A percentile compares a stretch with the other conserved stretches of the same genome.
These are phyloP conservation scores for Picus viridis DNA, from an alignment of 2,797 vertebrate genomes.

Conservation along the genomic window DNA sequence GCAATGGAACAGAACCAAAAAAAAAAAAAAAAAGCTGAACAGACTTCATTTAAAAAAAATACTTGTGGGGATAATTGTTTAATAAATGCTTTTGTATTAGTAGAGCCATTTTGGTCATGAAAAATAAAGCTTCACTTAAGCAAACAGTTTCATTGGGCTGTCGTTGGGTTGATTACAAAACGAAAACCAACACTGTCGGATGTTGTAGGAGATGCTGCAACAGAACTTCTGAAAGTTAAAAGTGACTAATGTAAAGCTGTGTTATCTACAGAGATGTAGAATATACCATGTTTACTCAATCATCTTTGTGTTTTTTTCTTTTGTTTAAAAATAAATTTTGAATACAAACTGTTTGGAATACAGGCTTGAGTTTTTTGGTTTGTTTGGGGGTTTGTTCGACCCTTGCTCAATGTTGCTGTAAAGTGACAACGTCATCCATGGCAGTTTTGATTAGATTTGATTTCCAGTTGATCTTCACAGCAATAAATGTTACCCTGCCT, in stretches of 20 bases:
- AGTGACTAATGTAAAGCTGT: slow-evolving; percentile 70
- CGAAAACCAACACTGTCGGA: slow-evolving; percentile 66
- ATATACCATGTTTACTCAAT: slow-evolving; percentile 80
- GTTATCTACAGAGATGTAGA: slow-evolving; percentile 68
- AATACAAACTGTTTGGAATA: slow-evolving; percentile 72
- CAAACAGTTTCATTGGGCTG: slow-evolving; percentile 61
- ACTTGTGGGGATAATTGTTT: slow-evolving; percentile 75
- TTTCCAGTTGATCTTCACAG: not conserved
- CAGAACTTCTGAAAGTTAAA: slow-evolving; percentile 67
- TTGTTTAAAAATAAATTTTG: slow-evolving; percentile 85
- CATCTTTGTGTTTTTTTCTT: slow-evolving; percentile 70
- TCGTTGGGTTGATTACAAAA: slow-evolving; percentile 60
- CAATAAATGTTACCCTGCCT: not conserved
- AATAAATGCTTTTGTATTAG: slow-evolving; percentile 76
- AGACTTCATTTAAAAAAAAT: slow-evolving; percentile 74
- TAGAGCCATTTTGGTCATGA: slow-evolving; percentile 76
- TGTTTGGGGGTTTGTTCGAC: not conserved
- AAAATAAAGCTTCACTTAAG: slow-evolving; percentile 77
- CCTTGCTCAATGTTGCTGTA: not conserved
- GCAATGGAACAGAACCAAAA: slow-evolving; percentile 78
- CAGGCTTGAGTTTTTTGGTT: too few species aligned
- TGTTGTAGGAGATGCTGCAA: slow-evolving; percentile 68
- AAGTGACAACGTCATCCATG: not conserved
- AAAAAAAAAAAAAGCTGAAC: slow-evolving; percentile 78
- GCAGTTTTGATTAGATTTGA: not conserved